Conservation (phyloP, 2,113 vertebrate species). For the Cavia aperea region DNA sequence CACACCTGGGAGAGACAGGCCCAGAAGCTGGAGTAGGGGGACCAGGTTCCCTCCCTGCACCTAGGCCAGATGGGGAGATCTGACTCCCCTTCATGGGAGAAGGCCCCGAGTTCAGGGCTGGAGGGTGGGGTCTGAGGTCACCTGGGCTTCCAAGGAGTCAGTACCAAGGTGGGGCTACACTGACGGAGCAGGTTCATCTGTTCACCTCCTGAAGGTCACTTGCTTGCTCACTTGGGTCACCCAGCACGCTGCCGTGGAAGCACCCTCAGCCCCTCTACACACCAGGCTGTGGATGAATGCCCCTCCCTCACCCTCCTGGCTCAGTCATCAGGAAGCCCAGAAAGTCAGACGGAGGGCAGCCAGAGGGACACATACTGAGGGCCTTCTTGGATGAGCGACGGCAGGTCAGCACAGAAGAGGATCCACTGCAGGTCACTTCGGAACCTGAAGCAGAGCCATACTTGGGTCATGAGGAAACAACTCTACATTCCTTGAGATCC, state of each 20-base stretch:
- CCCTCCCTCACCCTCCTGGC: not conserved
- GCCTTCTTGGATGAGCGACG: constrained; percentile 90
- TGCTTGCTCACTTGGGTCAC: not conserved
- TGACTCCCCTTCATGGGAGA: not conserved
- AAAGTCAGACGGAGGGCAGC: not conserved
- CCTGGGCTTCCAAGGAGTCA: not conserved
- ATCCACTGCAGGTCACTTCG: constrained; percentile 84
- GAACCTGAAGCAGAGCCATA: constrained; percentile 76
- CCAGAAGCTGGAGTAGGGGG: not conserved
- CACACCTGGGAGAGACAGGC: constrained; percentile 77
- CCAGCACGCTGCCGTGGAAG: not conserved
- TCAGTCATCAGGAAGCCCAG: not conserved
- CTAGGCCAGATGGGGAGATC: not conserved
- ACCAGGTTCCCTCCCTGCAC: not conserved
- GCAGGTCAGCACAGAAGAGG: constrained; percentile 84
- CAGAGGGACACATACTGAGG: constrained; percentile 82
- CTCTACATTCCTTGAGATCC: too few relatives aligned
- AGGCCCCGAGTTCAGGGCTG: not conserved
- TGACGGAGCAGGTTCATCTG: not conserved
- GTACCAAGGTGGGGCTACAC: not conserved
- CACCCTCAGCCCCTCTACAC: not conserved
- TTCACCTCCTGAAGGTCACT: not conserved
- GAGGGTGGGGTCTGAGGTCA: not conserved
- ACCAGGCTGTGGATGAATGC: too few relatives aligned
- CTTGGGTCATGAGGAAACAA: not conserved